Evolutionary conservation across 37 sponge, comb jelly and placozoan species (phyloP).

Genomic region (Ephydatia muelleri): DNA sequence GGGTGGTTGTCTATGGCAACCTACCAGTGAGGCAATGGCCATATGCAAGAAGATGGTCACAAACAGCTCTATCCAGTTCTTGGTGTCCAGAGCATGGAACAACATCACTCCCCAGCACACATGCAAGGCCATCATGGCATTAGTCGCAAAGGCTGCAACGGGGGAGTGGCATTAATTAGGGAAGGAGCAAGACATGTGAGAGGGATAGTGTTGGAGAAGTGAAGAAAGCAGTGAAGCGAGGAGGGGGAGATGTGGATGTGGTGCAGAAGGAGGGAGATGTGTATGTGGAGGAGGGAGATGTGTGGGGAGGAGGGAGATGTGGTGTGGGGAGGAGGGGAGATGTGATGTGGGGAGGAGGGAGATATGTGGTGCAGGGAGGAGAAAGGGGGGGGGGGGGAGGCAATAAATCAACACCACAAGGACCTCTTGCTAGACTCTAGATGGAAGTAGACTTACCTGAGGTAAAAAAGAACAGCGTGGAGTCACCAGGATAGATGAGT

Average conservation of each 20-base stretch:
- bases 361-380: too few species aligned
- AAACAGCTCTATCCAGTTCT: slow-evolving; percentile 16
- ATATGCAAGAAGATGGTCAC: slow-evolving; percentile 30
- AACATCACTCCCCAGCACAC: slow-evolving; percentile 73
- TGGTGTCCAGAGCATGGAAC: slow-evolving; percentile 52
- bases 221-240: too few species aligned
- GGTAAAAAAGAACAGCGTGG: slow-evolving; percentile 39
- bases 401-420: too few species aligned
- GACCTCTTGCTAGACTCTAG: too few species aligned
- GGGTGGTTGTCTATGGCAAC: slow-evolving; percentile 5
- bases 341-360: too few species aligned
- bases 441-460: slow-evolving; percentile 22
- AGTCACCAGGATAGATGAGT: background rate
- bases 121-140: slow-evolving; percentile 47
- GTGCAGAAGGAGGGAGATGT: too few species aligned
- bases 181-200: background rate
- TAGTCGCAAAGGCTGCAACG: slow-evolving; percentile 54
- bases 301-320: too few species aligned
- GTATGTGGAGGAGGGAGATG: too few species aligned
- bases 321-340: too few species aligned
- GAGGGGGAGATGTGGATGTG: too few species aligned
- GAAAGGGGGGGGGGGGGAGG: too few species aligned
- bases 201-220: background rate
- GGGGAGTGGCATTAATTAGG: background rate
- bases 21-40: slow-evolving; percentile 38